phyloP scores from a whole-genome alignment of 2,888 invertebrate species.

The Thymelicus sylvestris region DNA sequence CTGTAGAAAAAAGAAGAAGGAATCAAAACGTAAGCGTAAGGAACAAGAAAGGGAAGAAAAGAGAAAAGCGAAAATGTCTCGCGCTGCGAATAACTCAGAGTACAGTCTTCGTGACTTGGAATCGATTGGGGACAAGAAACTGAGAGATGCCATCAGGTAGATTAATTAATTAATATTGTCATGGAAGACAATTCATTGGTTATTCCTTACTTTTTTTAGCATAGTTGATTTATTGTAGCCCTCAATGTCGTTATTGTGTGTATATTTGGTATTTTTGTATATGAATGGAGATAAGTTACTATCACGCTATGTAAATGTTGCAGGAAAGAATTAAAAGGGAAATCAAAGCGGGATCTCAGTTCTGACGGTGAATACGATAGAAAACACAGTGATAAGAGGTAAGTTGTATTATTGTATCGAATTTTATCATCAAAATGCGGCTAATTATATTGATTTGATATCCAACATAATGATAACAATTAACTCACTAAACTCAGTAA shows the following conservation, averaged over 20 bases:
- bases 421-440: no score
- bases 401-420: constrained; percentile 35
- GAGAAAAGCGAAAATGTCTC: constrained; percentile 86
- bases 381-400: constrained; percentile 81
- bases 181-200: no score
- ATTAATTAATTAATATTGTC: neutral
- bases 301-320: neutral
- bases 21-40: constrained; percentile 89
- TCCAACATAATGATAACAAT: no score
- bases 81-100: constrained; percentile 80
- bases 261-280: no score
- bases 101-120: constrained; percentile 88
- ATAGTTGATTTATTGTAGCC: no score
- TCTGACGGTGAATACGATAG: constrained; percentile 81
- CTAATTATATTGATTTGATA: no score
- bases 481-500: no score
- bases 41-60: constrained; percentile 89
- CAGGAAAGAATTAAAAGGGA: constrained; percentile 80
- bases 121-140: constrained; percentile 86
- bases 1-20: constrained; percentile 87
- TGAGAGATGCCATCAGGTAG: constrained; percentile 88
- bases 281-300: neutral
- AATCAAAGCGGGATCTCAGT: constrained; percentile 78
- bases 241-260: no score
- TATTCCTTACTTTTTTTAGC: no score